phyloP scores from a whole-genome alignment of 1,140 invertebrate genomes.

The Monomorium pharaonis region DNA sequence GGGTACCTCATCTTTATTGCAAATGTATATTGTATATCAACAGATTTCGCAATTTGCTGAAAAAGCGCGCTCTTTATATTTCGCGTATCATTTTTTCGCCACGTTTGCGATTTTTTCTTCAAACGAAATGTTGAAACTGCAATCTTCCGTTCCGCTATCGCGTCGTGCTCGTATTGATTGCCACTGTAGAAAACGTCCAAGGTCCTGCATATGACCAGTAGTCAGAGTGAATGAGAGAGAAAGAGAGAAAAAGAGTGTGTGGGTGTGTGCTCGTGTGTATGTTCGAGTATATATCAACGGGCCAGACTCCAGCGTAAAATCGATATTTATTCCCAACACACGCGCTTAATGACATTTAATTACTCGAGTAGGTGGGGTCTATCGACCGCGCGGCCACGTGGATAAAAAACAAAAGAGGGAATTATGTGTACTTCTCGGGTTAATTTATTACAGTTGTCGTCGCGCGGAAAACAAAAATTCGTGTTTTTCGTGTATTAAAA shows the following conservation, averaged over 20 bases:
- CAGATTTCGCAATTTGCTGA: neutral
- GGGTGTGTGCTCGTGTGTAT: neutral
- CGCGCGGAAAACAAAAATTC: neutral
- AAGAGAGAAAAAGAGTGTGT: neutral
- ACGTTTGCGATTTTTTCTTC: neutral
- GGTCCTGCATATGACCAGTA: constrained; percentile 64
- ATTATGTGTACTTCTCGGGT: neutral
- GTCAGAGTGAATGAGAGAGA: neutral
- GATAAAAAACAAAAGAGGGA: neutral
- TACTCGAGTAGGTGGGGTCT: constrained; percentile 58
- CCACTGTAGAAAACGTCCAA: constrained; percentile 67
- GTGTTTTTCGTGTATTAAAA: neutral
- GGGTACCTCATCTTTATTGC: neutral
- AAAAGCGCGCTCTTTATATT: neutral
- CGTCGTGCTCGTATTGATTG: constrained; percentile 66
- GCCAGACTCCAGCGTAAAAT: constrained; percentile 57
- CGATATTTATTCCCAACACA: constrained; percentile 72
- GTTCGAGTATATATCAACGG: constrained; percentile 61
- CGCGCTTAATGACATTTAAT: constrained; percentile 68
- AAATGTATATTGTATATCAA: neutral
- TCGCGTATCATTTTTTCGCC: constrained; percentile 1
- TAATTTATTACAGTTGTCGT: constrained; percentile 29
- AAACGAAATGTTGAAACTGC: constrained; percentile 37
- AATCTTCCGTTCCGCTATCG: constrained; percentile 40
- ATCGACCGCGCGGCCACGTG: constrained; percentile 41